Evolutionary conservation across 2,113 vertebrate species (phyloP).

Genomic region (Phrynosoma platyrhinos): DNA sequence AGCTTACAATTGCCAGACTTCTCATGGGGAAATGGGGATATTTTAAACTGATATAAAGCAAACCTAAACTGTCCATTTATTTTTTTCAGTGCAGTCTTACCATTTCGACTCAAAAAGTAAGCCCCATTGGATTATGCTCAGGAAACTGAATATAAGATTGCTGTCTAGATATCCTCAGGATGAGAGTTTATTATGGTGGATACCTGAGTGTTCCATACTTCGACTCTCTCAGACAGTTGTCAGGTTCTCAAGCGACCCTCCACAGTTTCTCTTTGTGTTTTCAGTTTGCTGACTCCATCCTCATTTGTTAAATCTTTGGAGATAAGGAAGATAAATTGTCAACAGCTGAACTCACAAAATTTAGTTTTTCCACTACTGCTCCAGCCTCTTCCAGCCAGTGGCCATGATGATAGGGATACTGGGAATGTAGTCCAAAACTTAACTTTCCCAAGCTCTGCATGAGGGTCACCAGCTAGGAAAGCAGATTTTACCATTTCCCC

Average conservation of each 20-base stretch:
- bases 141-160: neutral
- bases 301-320: neutral
- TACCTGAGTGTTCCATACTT: neutral
- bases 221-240: neutral
- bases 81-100: neutral
- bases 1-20: neutral
- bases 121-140: neutral
- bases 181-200: neutral
- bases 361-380: too few species aligned
- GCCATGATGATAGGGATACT: too few species aligned
- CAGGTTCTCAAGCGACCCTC: neutral
- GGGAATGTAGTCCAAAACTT: too few species aligned
- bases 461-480: neutral
- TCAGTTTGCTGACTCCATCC: neutral
- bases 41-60: neutral
- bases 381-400: too few species aligned
- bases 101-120: too few species aligned
- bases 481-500: slow-evolving; percentile 1
- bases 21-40: neutral
- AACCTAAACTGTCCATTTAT: neutral
- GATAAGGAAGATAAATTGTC: too few species aligned
- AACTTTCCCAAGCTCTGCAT: too few species aligned
- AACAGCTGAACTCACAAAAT: too few species aligned
- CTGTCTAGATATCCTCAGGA: neutral
- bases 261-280: neutral